Conservation (phyloP, 2,797 vertebrate species). For the Anguilla marmorata region DNA sequence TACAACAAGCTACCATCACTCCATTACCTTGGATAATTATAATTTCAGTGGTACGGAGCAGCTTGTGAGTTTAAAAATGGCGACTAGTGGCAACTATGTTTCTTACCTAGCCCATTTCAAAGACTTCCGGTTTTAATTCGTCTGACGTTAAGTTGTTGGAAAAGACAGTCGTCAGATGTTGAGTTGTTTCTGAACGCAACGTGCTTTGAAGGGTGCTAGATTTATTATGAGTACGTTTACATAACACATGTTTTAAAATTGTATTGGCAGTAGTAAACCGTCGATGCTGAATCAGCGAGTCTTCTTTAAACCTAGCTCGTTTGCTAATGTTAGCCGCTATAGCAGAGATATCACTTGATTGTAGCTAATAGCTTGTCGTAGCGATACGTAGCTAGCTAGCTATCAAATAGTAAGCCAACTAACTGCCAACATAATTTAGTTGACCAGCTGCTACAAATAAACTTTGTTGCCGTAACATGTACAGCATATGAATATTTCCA, state of each 20-base stretch:
- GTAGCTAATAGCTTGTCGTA: not conserved
- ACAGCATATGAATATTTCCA: not conserved
- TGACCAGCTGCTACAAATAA: not conserved
- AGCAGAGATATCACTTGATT: not conserved
- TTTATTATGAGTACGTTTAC: conserved; percentile 36
- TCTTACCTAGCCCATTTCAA: not conserved
- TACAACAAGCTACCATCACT: not conserved
- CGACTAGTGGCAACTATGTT: not conserved
- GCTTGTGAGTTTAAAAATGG: not conserved
- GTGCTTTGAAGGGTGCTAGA: not conserved
- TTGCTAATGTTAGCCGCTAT: not conserved
- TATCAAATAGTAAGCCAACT: not conserved
- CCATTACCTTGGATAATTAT: not conserved
- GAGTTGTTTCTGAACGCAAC: not conserved
- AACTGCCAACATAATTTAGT: not conserved
- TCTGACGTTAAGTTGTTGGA: conserved; percentile 16
- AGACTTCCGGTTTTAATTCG: conserved; percentile 23
- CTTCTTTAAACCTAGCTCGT: not conserved
- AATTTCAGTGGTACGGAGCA: not conserved
- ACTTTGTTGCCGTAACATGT: not conserved
- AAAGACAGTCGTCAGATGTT: conserved; percentile 5
- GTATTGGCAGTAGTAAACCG: not conserved
- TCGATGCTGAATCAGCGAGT: not conserved
- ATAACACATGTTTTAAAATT: not conserved
- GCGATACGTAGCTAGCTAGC: not conserved